phyloP scores from a whole-genome alignment of 2,113 vertebrate genomes.

The Alexandromys fortis region DNA sequence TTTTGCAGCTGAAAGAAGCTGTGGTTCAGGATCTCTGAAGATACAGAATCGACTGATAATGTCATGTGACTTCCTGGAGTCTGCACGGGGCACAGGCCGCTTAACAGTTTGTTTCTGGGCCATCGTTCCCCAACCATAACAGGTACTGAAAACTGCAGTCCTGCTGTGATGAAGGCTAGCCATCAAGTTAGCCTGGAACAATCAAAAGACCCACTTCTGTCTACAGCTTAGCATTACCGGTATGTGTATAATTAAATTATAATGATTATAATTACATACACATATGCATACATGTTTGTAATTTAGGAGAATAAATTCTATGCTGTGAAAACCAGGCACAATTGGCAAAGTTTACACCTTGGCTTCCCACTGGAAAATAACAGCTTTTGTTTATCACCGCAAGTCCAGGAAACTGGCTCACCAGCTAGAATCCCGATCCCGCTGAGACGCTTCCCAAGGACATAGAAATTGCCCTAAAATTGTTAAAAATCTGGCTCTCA shows the following conservation, averaged over 20 bases:
- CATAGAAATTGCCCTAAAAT: constrained; percentile 51
- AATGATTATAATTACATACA: not conserved
- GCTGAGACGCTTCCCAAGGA: constrained; percentile 2
- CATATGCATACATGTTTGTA: not conserved
- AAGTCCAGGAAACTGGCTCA: constrained; percentile 20
- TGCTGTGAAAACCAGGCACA: constrained; percentile 25
- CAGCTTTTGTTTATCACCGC: constrained; percentile 49
- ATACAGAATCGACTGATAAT: not conserved
- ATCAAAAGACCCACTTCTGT: constrained; percentile 14
- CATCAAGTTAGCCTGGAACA: not conserved
- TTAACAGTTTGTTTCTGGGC: not conserved
- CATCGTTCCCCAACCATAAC: not conserved
- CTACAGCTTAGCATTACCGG: not conserved
- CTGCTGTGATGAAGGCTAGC: not conserved
- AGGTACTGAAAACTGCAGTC: not conserved
- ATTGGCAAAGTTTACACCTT: constrained; percentile 30
- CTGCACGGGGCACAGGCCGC: not conserved
- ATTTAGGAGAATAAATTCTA: constrained; percentile 43
- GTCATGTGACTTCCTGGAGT: not conserved
- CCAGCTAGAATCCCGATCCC: constrained; percentile 8
- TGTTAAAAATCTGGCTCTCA: constrained; percentile 50
- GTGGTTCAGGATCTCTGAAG: not conserved
- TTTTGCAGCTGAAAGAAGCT: constrained; percentile 17
- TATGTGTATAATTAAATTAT: not conserved
- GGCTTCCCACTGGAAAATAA: constrained; percentile 1